Percentiles rank a stretch among this genome's conserved stretches.
phyloP scores from a whole-genome alignment of 2,888 invertebrate genomes.

The Dinocampus coccinellae region DNA sequence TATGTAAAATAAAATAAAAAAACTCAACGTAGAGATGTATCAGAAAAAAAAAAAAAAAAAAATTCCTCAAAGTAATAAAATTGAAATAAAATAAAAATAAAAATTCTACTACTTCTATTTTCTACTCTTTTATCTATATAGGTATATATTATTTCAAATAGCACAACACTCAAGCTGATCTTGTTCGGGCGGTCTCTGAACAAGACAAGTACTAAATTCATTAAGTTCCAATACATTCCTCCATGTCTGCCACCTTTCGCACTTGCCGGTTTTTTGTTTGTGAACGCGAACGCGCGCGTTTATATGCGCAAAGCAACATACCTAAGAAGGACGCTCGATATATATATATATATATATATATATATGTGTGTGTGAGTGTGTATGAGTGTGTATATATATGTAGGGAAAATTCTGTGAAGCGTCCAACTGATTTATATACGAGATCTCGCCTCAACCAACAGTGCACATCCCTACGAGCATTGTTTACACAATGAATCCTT shows the following conservation, averaged over 20 bases:
- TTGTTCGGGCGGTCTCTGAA: conserved; percentile 8
- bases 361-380: conserved; percentile 11
- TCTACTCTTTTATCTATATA: conserved; percentile 41
- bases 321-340: conserved; percentile 38
- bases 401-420: conserved; percentile 46
- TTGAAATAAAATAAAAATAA: conserved; percentile 33
- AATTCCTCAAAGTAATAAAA: conserved; percentile 1
- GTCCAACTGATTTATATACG: conserved; percentile 46
- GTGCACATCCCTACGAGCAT: conserved; percentile 9
- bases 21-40: neutral
- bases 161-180: conserved; percentile 28
- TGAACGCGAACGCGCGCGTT: conserved; percentile 14
- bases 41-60: neutral
- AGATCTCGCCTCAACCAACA: conserved; percentile 22
- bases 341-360: conserved; percentile 22
- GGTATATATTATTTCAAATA: conserved; percentile 46
- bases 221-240: conserved; percentile 51
- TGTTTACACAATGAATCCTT: conserved; percentile 27
- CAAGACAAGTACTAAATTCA: conserved; percentile 48
- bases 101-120: conserved; percentile 32
- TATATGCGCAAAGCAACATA: conserved; percentile 22
- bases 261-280: conserved; percentile 41
- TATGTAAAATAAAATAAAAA: conserved; percentile 17
- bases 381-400: neutral
- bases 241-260: conserved; percentile 43